These are phyloP conservation scores for Arvicola amphibius DNA, from an alignment of 2,797 vertebrate genomes.

Conservation along the genomic window DNA sequence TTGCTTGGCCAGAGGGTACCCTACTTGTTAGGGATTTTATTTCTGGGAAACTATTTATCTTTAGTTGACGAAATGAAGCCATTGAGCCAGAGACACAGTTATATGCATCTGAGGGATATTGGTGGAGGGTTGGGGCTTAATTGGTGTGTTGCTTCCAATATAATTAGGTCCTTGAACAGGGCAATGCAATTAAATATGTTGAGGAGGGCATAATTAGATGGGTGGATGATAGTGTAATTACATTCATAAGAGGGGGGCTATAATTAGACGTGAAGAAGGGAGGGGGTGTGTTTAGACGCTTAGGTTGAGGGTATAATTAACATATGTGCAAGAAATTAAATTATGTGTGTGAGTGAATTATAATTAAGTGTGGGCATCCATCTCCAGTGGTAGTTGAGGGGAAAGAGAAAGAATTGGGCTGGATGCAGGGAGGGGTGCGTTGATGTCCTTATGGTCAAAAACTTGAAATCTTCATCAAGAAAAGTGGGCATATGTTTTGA, in stretches of 20 bases:
- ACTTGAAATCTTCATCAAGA: conserved; percentile 45
- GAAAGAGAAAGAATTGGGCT: conserved; percentile 3
- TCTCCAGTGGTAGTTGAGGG: conserved; percentile 40
- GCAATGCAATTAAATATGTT: conserved; percentile 73
- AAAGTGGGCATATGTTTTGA: conserved; percentile 47
- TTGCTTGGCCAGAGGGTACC: neutral
- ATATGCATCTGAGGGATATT: conserved; percentile 53
- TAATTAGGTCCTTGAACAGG: conserved; percentile 77
- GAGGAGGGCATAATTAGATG: conserved; percentile 80
- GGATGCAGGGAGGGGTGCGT: neutral
- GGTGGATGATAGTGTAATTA: conserved; percentile 77
- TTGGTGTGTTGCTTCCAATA: conserved; percentile 57
- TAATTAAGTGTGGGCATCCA: conserved; percentile 67
- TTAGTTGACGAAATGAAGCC: conserved; percentile 46
- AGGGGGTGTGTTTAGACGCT: conserved; percentile 72
- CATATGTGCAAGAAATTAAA: conserved; percentile 77
- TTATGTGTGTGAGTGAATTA: conserved; percentile 70
- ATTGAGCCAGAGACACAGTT: conserved; percentile 33
- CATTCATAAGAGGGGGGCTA: conserved; percentile 69
- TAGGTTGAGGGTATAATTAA: conserved; percentile 75
- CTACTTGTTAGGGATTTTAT: neutral
- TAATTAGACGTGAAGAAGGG: conserved; percentile 79
- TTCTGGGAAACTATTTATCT: conserved; percentile 35
- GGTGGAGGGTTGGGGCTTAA: conserved; percentile 50
- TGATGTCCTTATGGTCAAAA: conserved; percentile 56